Conservation (phyloP, 2,888 invertebrate species). For the Noctua pronuba region DNA sequence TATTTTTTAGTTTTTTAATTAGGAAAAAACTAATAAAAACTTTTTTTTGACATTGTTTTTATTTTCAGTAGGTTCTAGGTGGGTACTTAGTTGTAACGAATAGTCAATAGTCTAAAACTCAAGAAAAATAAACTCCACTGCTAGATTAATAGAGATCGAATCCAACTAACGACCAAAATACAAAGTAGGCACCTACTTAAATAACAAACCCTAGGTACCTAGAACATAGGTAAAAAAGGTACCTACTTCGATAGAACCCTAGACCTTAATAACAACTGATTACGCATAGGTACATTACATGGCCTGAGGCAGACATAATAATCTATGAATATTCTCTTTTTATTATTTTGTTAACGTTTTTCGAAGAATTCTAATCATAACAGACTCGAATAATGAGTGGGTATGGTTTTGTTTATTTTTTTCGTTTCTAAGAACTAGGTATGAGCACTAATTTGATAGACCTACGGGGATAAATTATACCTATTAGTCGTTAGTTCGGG, state of each 20-base stretch:
- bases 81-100: not conserved
- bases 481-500: not conserved
- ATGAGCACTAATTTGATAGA: not conserved
- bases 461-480: not conserved
- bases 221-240: not conserved
- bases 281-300: not conserved
- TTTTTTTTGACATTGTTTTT: not conserved
- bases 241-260: not conserved
- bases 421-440: not conserved
- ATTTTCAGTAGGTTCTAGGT: not conserved
- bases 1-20: not conserved
- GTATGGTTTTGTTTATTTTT: not conserved
- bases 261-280: not conserved
- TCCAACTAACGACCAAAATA: not conserved
- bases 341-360: conserved; percentile 10
- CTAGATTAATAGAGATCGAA: not conserved
- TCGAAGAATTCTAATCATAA: not conserved
- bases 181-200: too few relatives aligned
- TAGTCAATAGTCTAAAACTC: not conserved
- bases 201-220: too few relatives aligned
- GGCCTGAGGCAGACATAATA: not conserved
- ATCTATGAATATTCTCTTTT: conserved; percentile 12
- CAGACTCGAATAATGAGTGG: not conserved
- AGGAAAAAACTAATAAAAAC: not conserved
- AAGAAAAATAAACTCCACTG: not conserved